These are phyloP conservation scores for Pyrrhosoma nymphula DNA, from an alignment of 2,888 invertebrate species.

Conservation along the genomic window DNA sequence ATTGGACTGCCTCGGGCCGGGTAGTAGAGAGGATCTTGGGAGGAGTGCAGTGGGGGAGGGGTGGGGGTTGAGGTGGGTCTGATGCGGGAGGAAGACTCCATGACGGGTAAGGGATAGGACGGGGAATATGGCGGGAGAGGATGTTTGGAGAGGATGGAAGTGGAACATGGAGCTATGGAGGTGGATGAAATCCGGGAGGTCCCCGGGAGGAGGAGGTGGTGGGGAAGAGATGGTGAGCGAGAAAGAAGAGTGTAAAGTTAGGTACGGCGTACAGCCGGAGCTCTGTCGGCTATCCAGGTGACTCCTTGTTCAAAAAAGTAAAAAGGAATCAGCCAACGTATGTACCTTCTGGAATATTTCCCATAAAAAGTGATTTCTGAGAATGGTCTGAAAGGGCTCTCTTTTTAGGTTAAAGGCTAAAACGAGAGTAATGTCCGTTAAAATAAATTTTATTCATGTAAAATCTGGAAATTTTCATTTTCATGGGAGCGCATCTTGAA, in stretches of 20 bases:
- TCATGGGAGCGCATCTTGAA: too few species aligned
- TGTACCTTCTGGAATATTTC: not conserved
- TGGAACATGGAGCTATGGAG: not conserved
- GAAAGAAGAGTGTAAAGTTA: not conserved
- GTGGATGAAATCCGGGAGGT: too few species aligned
- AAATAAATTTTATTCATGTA: not conserved
- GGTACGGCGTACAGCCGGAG: not conserved
- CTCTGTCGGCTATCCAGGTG: not conserved
- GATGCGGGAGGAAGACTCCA: not conserved
- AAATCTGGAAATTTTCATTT: too few species aligned
- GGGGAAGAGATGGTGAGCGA: not conserved
- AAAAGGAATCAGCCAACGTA: not conserved
- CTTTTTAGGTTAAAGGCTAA: not conserved
- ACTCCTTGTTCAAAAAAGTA: not conserved
- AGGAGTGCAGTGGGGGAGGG: not conserved
- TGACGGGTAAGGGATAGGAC: not conserved
- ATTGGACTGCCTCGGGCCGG: slow-evolving; percentile 17
- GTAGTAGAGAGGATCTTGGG: not conserved
- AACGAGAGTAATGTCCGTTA: not conserved
- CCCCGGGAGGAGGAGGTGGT: too few species aligned
- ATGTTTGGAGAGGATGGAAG: not conserved
- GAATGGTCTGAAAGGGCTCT: not conserved
- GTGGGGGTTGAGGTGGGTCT: not conserved
- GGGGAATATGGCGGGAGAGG: not conserved
- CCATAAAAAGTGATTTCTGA: not conserved